phyloP scores from a whole-genome alignment of 1,140 invertebrate species.

The Hyles vespertilio region DNA sequence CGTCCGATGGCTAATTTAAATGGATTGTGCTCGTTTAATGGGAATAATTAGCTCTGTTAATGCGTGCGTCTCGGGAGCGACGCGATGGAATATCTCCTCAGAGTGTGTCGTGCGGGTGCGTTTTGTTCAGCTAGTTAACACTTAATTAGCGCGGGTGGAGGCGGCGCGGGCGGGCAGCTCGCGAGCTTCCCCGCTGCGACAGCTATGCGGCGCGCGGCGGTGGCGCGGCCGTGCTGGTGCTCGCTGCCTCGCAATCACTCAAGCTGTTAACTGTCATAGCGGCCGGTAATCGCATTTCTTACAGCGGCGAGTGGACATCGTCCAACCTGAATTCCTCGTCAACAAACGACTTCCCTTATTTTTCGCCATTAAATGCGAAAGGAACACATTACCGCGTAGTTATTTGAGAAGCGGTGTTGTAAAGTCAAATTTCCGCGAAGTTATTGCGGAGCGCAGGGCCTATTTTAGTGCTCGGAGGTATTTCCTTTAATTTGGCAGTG shows the following conservation, averaged over 20 bases:
- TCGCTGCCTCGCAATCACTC: constrained; percentile 32
- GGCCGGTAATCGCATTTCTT: constrained; percentile 31
- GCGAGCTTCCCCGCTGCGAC: neutral
- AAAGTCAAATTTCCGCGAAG: constrained; percentile 26
- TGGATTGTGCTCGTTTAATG: constrained; percentile 66
- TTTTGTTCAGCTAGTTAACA: constrained; percentile 48
- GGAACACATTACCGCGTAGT: constrained; percentile 22
- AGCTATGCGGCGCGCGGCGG: constrained; percentile 12
- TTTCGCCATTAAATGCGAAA: constrained; percentile 40
- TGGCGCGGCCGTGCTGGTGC: neutral
- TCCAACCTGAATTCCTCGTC: constrained; percentile 31
- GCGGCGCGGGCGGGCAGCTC: constrained; percentile 7
- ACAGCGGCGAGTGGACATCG: constrained; percentile 23
- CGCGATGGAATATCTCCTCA: constrained; percentile 36
- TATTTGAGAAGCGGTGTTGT: constrained; percentile 25
- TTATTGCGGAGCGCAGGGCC: constrained; percentile 30
- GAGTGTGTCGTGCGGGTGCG: constrained; percentile 36
- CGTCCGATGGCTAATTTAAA: constrained; percentile 71
- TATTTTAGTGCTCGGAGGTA: constrained; percentile 43
- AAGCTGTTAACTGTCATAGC: constrained; percentile 28
- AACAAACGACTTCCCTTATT: constrained; percentile 39
- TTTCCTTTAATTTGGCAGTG: constrained; percentile 63
- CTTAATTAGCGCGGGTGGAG: constrained; percentile 36
- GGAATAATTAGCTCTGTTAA: constrained; percentile 69
- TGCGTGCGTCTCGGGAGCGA: constrained; percentile 19